phyloP scores from a whole-genome alignment of 2,797 vertebrate species.

The Balearica regulorum region DNA sequence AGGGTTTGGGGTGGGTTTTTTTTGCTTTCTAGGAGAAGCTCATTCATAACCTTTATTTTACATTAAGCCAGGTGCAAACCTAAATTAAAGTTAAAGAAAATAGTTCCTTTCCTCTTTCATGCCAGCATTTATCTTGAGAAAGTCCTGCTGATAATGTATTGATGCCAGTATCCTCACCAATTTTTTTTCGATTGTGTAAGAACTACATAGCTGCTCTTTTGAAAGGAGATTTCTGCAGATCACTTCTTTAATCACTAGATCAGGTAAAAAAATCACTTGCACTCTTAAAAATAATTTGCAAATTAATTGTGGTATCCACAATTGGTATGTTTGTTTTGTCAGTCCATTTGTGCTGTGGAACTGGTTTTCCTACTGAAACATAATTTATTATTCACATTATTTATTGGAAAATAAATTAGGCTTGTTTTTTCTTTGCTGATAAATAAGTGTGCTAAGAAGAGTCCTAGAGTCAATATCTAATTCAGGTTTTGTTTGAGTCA shows the following conservation, averaged over 20 bases:
- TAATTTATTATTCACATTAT: background rate
- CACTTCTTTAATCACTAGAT: background rate
- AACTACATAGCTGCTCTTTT: background rate
- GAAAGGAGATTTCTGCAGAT: background rate
- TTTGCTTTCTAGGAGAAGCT: background rate
- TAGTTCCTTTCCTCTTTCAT: background rate
- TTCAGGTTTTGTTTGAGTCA: background rate
- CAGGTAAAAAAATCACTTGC: background rate
- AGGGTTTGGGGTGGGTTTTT: too few relatives aligned
- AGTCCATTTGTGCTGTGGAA: background rate
- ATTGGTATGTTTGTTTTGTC: background rate
- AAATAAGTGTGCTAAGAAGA: background rate
- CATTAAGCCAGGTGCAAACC: background rate
- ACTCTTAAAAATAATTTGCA: background rate
- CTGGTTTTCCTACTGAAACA: background rate
- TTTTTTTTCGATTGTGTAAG: background rate
- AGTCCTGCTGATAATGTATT: background rate
- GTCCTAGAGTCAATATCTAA: background rate
- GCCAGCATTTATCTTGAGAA: background rate
- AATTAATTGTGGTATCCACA: background rate
- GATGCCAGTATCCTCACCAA: background rate
- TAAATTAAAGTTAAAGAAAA: background rate
- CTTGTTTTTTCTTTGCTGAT: background rate
- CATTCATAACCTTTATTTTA: background rate
- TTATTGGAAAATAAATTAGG: background rate